These are phyloP conservation scores for Epiperipatus broadwayi DNA, from an alignment of 2,888 invertebrate genomes.

Conservation along the genomic window DNA sequence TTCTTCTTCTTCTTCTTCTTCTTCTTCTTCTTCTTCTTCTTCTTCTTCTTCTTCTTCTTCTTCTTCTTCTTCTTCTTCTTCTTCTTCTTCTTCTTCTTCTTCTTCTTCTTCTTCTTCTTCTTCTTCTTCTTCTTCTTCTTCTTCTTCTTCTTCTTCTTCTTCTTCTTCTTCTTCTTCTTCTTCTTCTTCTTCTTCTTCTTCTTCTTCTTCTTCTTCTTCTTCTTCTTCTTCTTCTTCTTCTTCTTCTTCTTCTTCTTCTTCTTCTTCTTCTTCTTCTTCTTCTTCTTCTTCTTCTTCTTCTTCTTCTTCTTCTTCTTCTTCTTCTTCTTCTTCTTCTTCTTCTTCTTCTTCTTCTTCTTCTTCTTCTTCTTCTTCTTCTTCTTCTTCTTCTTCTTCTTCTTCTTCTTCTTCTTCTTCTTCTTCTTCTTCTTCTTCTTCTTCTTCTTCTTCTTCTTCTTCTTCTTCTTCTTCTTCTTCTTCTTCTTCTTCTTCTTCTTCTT, in stretches of 20 bases:
- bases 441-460: slow-evolving; percentile 3
- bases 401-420: slow-evolving; percentile 3
- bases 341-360: slow-evolving; percentile 3
- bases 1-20: slow-evolving; percentile 3
- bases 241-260: slow-evolving; percentile 3
- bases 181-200: slow-evolving; percentile 3
- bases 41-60: slow-evolving; percentile 3
- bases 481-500: slow-evolving; percentile 3
- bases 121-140: slow-evolving; percentile 3
- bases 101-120: slow-evolving; percentile 3
- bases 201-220: slow-evolving; percentile 3
- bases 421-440: slow-evolving; percentile 3
- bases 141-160: slow-evolving; percentile 3
- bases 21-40: slow-evolving; percentile 3
- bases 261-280: slow-evolving; percentile 3
- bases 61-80: slow-evolving; percentile 3
- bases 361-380: slow-evolving; percentile 3
- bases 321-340: slow-evolving; percentile 3
- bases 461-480: slow-evolving; percentile 3
- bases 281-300: slow-evolving; percentile 3
- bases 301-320: slow-evolving; percentile 3
- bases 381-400: slow-evolving; percentile 3
- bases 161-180: slow-evolving; percentile 3
- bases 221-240: slow-evolving; percentile 3
- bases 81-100: slow-evolving; percentile 3